phyloP scores from a whole-genome alignment of 2,797 vertebrate species.

The Podarcis siculus region DNA sequence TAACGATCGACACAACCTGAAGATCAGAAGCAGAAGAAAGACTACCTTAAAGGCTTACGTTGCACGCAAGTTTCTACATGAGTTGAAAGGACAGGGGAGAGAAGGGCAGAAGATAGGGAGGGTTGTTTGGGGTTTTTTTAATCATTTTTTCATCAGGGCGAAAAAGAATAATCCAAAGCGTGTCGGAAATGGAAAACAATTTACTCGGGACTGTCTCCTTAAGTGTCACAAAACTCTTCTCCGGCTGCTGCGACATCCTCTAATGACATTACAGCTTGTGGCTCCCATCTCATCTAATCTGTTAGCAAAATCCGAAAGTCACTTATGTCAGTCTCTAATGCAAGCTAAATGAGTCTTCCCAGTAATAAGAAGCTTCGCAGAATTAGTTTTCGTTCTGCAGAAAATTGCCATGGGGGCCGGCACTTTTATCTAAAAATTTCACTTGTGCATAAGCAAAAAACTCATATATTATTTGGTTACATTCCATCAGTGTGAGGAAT shows the following conservation, averaged over 20 bases:
- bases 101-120: conserved; percentile 21
- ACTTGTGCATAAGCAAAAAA: conserved; percentile 98
- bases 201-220: conserved; percentile 74
- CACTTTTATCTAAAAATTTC: conserved; percentile 99
- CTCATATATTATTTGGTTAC: conserved; percentile 99
- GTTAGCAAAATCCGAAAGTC: conserved; percentile 98
- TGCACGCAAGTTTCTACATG: conserved; percentile 60
- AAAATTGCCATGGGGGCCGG: conserved; percentile 93
- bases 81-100: conserved; percentile 33
- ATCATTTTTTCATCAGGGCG: conserved; percentile 73
- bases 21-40: neutral
- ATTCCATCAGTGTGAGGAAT: conserved; percentile 99
- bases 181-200: conserved; percentile 82
- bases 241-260: conserved; percentile 80
- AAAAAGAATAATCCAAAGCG: conserved; percentile 65
- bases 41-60: conserved; percentile 62
- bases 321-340: conserved; percentile 97
- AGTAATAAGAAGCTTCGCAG: conserved; percentile 99
- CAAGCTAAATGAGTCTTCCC: conserved; percentile 96
- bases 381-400: conserved; percentile 99
- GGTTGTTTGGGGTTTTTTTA: conserved; percentile 39
- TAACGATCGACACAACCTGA: too few relatives aligned
- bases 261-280: conserved; percentile 95
- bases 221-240: conserved; percentile 78
- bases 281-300: conserved; percentile 95